Evolutionary conservation across 2,113 vertebrate genomes (phyloP), one percentile per base, ranked within the genome.

Genomic region (Colistium nudipinnis): DNA sequence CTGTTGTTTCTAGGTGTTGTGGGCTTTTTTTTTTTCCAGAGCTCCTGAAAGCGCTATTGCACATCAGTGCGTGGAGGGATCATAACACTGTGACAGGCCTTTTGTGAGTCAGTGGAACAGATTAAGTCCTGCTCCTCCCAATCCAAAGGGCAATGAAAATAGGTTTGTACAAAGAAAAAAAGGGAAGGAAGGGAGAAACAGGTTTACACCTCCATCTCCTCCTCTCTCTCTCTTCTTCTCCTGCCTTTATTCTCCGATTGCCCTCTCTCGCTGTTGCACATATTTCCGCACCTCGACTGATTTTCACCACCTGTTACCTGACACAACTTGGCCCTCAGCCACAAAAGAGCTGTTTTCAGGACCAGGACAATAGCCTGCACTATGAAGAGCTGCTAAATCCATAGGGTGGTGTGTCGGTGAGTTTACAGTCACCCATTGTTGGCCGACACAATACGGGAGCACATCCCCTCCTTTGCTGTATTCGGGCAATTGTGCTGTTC

Each of bases 391-490:
- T 33, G 70, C 85, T 85, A 67, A 78, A 87, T 82, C 80, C 75
- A 74, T 70, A 83, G 83, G 81, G 84, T 71, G 88, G 82, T 61
- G 82, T 47, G 73, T 76, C 86, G 75, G 79, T 56, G 72, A 81
- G 84, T 88, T 91, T 81, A 83, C 78, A 74, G 70, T 88, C 73
- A 17, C 27, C 87, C 56, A 85, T 93, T 93, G 89, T 92, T 73
- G 64, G 47, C 55, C 28, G 4, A 75, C 77, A 92, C 88, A 93
- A 91, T 89, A 59, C 77, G 57, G 63, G 52, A 65, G 82, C 75
- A 76, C 83, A 84, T 76, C 82, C 77, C 72, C 71, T 89, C 86
- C 78, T 85, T 80, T 57, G 39, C 71, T 51, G 49, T 78, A 79
- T 87, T 86, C 24, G 64, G 72, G 64, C 52, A 30, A 63, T 89